phyloP scores from a whole-genome alignment of 2,888 invertebrate genomes.

The Papilio gigon region DNA sequence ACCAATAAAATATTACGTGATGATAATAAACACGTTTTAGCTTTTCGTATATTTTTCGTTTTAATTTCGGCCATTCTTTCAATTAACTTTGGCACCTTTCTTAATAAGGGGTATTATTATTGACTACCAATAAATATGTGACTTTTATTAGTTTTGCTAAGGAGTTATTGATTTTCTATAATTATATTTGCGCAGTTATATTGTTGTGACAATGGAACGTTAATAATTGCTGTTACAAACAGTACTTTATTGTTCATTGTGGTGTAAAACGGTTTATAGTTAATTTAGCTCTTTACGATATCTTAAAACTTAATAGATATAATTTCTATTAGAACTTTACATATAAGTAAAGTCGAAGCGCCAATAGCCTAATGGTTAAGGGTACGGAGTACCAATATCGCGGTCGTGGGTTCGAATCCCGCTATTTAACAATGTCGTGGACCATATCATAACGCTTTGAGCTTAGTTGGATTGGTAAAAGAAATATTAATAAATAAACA shows the following conservation, averaged over 20 bases:
- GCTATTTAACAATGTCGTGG: too few relatives aligned
- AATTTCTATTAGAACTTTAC: not conserved
- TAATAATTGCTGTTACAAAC: not conserved
- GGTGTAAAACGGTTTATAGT: not conserved
- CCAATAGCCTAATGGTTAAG: too few relatives aligned
- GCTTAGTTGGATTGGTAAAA: too few relatives aligned
- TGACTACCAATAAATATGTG: not conserved
- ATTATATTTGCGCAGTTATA: not conserved
- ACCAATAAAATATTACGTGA: not conserved
- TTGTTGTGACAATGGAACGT: not conserved
- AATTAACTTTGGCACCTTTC: not conserved
- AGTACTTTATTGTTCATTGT: constrained; percentile 6
- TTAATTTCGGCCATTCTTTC: not conserved
- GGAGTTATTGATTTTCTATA: not conserved
- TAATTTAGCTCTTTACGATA: not conserved
- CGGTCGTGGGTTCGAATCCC: too few relatives aligned
- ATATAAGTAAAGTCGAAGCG: too few relatives aligned
- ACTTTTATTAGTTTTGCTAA: not conserved
- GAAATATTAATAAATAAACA: too few relatives aligned
- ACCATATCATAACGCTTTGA: too few relatives aligned
- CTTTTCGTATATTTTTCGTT: too few relatives aligned
- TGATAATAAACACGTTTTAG: too few relatives aligned
- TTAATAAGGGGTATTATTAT: not conserved
- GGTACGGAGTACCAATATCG: too few relatives aligned
- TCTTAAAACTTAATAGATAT: not conserved